Evolutionary conservation across 1,140 invertebrate species (phyloP).

Genomic region (Spodoptera frugiperda): DNA sequence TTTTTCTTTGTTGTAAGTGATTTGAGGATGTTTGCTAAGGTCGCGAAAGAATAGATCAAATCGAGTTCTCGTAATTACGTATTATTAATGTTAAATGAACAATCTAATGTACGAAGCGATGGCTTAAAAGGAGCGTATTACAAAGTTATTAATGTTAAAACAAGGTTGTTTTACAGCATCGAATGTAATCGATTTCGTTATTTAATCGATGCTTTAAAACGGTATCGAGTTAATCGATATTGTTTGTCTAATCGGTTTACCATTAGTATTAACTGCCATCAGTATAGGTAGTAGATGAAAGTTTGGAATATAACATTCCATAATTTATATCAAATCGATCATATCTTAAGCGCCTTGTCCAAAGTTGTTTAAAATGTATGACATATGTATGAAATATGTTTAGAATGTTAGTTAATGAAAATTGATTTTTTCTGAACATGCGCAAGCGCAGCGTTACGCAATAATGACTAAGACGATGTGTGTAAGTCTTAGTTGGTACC

Average conservation of each 20-base stretch:
- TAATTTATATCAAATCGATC: constrained; percentile 33
- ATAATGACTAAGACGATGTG: too few relatives aligned
- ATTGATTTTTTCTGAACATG: too few relatives aligned
- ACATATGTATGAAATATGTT: too few relatives aligned
- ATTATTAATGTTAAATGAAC: neutral
- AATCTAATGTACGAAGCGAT: neutral
- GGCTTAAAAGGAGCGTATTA: neutral
- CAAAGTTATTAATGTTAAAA: neutral
- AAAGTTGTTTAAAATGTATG: neutral
- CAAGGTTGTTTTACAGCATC: constrained; percentile 17
- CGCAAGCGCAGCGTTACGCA: too few relatives aligned
- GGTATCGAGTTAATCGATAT: constrained; percentile 18
- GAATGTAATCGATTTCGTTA: constrained; percentile 7
- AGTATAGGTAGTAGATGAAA: constrained; percentile 33
- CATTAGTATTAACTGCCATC: constrained; percentile 34
- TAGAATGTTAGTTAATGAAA: too few relatives aligned
- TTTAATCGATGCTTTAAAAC: constrained; percentile 10
- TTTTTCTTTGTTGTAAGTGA: too few relatives aligned
- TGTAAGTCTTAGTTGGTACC: too few relatives aligned
- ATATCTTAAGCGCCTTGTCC: constrained; percentile 7
- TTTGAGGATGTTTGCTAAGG: neutral
- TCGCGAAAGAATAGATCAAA: neutral
- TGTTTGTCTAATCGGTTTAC: constrained; percentile 22
- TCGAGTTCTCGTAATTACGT: neutral
- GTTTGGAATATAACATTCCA: constrained; percentile 38